Evolutionary conservation across 92 coral and sea anemone species (phyloP).

Genomic region (Paramuricea clavata): DNA sequence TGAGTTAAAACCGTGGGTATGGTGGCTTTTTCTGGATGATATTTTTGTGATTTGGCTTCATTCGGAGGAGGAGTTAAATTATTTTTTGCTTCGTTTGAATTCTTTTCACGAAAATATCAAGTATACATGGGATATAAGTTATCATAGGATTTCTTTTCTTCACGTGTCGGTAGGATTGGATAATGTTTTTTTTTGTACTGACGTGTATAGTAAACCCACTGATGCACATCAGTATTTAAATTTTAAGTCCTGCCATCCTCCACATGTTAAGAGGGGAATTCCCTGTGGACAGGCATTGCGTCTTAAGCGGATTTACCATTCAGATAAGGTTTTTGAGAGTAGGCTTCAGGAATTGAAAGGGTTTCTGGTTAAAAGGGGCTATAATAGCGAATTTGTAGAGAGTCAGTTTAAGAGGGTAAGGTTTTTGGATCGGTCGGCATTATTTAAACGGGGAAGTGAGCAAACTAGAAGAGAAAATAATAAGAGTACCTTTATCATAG

Average conservation of each 20-base stretch:
- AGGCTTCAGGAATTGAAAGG: constrained; percentile 14
- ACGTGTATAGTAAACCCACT: constrained; percentile 50
- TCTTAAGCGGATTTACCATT: constrained; percentile 36
- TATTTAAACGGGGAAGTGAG: too few relatives aligned
- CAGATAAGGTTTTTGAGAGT: neutral
- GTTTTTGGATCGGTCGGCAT: too few relatives aligned
- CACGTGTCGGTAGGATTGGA: constrained; percentile 40
- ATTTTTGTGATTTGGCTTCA: constrained; percentile 59
- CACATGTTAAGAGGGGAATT: constrained; percentile 55
- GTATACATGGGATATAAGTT: constrained; percentile 38
- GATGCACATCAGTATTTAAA: constrained; percentile 61
- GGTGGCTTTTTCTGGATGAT: constrained; percentile 6
- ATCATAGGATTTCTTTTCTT: constrained; percentile 38
- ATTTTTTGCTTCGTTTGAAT: constrained; percentile 34
- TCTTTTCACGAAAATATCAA: constrained; percentile 54
- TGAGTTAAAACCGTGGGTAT: neutral
- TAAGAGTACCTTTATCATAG: too few relatives aligned
- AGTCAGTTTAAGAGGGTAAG: too few relatives aligned
- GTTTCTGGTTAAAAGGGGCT: constrained; percentile 32
- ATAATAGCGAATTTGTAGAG: neutral
- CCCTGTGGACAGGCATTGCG: constrained; percentile 61
- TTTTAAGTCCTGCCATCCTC: constrained; percentile 51
- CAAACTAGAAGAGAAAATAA: too few relatives aligned
- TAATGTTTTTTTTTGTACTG: constrained; percentile 30
- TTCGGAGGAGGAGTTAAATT: constrained; percentile 19